These are phyloP conservation scores for Drosophila paucipuncta DNA, from an alignment of 2,888 invertebrate species.

Conservation along the genomic window DNA sequence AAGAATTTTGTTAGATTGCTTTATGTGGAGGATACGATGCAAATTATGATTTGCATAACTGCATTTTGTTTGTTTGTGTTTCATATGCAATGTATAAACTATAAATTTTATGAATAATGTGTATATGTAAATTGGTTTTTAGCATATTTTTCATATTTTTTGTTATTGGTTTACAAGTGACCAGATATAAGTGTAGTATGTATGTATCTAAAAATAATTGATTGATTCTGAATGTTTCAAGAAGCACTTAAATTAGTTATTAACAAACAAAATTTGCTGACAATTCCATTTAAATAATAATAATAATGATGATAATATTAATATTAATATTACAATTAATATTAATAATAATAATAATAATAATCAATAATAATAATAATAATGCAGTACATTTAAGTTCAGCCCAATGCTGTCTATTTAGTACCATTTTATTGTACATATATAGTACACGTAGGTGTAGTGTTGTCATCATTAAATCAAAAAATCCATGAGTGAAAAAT, in stretches of 20 bases:
- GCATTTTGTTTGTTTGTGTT: slow-evolving; percentile 42
- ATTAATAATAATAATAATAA: slow-evolving; percentile 45
- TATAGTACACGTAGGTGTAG: background rate
- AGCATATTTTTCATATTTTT: slow-evolving; percentile 37
- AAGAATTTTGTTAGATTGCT: slow-evolving; percentile 23
- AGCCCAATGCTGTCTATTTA: slow-evolving; percentile 22
- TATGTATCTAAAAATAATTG: slow-evolving; percentile 22
- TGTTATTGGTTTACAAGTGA: slow-evolving; percentile 83
- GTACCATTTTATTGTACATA: slow-evolving; percentile 28
- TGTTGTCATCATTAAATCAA: slow-evolving; percentile 23
- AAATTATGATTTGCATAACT: slow-evolving; percentile 23
- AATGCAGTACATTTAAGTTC: slow-evolving; percentile 51
- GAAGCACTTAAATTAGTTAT: slow-evolving; percentile 32
- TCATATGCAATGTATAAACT: slow-evolving; percentile 68
- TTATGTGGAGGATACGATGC: slow-evolving; percentile 29
- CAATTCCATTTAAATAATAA: slow-evolving; percentile 26
- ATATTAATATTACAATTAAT: slow-evolving; percentile 41
- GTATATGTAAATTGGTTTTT: slow-evolving; percentile 55
- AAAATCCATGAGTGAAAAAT: slow-evolving; percentile 2
- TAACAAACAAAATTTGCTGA: slow-evolving; percentile 17
- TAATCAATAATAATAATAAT: slow-evolving; percentile 53
- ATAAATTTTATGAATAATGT: slow-evolving; percentile 36
- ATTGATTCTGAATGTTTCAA: slow-evolving; percentile 49
- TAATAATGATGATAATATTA: slow-evolving; percentile 50
- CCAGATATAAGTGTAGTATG: slow-evolving; percentile 78